Evolutionary conservation across 2,797 vertebrate genomes (phyloP).

Genomic region (Trichosurus vulpecula): DNA sequence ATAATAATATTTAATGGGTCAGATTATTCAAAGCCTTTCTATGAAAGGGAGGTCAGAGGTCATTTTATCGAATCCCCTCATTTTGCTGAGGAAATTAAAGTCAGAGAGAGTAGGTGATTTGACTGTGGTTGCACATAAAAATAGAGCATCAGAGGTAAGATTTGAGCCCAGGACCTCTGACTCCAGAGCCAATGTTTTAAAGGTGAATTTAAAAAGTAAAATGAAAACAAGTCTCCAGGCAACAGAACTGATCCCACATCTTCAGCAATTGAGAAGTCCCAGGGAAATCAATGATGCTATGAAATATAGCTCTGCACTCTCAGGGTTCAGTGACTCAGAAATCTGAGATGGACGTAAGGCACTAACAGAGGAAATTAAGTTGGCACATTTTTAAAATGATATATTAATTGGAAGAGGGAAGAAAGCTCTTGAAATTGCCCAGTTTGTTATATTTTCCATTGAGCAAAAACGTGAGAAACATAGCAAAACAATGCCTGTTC

Average conservation of each 20-base stretch:
- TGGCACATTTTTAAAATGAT: not conserved
- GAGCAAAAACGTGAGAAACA: constrained; percentile 18
- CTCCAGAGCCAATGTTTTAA: not conserved
- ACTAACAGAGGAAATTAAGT: constrained; percentile 1
- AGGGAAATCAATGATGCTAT: not conserved
- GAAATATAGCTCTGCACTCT: not conserved
- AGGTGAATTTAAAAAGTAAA: not conserved
- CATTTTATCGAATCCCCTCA: not conserved
- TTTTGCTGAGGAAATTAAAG: not conserved
- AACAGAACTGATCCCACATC: not conserved
- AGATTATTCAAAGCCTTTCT: not conserved
- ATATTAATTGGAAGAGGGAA: constrained; percentile 13
- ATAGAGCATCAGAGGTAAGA: not conserved
- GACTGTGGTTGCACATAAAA: not conserved
- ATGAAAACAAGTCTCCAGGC: not conserved
- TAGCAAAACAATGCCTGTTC: not conserved
- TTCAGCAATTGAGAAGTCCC: not conserved
- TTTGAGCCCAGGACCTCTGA: not conserved
- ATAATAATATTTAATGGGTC: not conserved
- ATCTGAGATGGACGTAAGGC: not conserved
- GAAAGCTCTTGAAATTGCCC: not conserved
- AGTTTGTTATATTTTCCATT: not conserved
- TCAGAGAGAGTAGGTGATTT: not conserved
- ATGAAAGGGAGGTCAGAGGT: not conserved
- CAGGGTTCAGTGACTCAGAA: not conserved